Base-by-base conservation (phyloP, 2,113 vertebrate species). In the Anarhynchus alexandrinus region DNA sequence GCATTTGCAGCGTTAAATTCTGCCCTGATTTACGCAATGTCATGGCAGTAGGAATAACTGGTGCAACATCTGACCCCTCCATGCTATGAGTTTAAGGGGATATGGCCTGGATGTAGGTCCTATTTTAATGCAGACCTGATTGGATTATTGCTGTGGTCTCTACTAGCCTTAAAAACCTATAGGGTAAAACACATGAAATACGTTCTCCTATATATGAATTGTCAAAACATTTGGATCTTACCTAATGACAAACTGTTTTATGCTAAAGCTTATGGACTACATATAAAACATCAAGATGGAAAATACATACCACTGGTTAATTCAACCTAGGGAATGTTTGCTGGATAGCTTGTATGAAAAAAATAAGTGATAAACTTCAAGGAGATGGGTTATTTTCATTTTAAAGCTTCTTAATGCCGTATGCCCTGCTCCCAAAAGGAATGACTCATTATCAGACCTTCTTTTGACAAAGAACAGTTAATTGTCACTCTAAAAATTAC, bases 401-500 rank as follows among this genome's bases (percentile, higher is more conserved):
- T 78, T 19, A 84, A 91, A 93, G 30, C 52, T 92, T 77, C 74
- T 86, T 82, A 93, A 77, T 85, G 40, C 52, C 43, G 26, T 38
- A 59, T 49, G 34, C 58, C 52, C 29, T 73, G 13, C 40, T 94
- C 71, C 65, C 87, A 82, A 82, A 82, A 52, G 81, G 23, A 93
- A 91, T 93, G 91, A 95, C 52, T 96, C 95, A 97, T 93, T 94
- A 79, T 72, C 91, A 96, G 69, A 64, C 65, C 52, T 94, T 74
- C 82, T 89, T 49, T 65, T 95, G 78, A 80, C 87, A 91, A 93
- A 94, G 87, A 96, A 94, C 57, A 80, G 66, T 91, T 97, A 94
- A 94, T 94, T 95, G 92, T 96, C 79, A 88, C 82, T 93, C 90
- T 82, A 87, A 96, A 96, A 93, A 82, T 92, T 65, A 82, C 74